Base-by-base conservation (phyloP, 2,888 invertebrate species). In the Agriopis aurantiaria region DNA sequence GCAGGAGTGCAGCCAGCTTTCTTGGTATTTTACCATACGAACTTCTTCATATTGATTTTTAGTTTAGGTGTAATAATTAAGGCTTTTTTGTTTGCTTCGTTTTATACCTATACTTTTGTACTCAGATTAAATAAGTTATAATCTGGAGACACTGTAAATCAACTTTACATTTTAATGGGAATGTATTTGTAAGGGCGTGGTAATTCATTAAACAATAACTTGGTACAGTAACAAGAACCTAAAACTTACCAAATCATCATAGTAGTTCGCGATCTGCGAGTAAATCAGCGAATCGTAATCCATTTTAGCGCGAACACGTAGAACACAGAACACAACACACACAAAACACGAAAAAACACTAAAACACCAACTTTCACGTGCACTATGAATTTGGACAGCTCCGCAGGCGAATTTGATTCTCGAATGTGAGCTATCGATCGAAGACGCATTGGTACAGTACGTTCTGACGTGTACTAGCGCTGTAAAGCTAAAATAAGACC, bases 201-300 rank as follows among this genome's bases (percentile, higher is more conserved):
- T 53, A 10, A 57, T 10, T 0, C 7, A n/a, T 40, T 0, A 51
- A 17, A 23, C 7, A 52, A 55, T 46, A 9, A 45, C 17, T n/a
- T 17, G 2, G 8, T 17, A 4, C 17, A 45, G 56, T 49, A 14
- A 12, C 10, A 5, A 33, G 33, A 33, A 56, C 9, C 49, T 53
- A 40, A 43, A 73, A 84, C 92, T 91, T 80, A 95, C 96, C 95
- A 95, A 81, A 70, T 95, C 95, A 82, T 96, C 96, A 84, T 96
- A 96, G 88, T 96, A 96, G 80, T 95, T 95, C 79, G 95, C 92
- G 70, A 96, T 95, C 71, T 96, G 96, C 79, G 96, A 95, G 88
- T 95, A 96, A 80, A 96, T 92, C 83, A 96, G 90, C 86, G 96
- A 95, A 79, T 96, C 96, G 94, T 96, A 96, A 95, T 96, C 96